Percentiles rank a stretch among this genome's conserved stretches.
Conservation (phyloP, 1,140 invertebrate species). For the Triops cancriformis region DNA sequence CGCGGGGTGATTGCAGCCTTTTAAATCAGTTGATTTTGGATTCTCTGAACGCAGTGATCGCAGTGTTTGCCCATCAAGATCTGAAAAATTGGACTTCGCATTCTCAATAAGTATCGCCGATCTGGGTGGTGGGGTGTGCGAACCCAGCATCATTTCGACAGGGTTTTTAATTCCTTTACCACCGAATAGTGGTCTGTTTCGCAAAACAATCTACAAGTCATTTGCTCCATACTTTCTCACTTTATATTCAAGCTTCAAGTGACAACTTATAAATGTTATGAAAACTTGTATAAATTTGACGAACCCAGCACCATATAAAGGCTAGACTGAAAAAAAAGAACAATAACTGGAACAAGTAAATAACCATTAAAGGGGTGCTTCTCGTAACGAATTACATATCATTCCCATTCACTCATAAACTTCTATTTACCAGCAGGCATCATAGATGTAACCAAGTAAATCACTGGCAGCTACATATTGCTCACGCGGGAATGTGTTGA, state of each 20-base stretch:
- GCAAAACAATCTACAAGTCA: no score
- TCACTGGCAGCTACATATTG: conserved; percentile 4
- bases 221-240: neutral
- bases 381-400: neutral
- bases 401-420: neutral
- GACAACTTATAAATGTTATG: neutral
- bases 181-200: no score
- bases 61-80: no score
- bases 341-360: neutral
- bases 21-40: no score
- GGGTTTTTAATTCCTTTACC: no score
- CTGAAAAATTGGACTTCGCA: no score
- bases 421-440: neutral
- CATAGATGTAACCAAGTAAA: neutral
- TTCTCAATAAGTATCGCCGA: no score
- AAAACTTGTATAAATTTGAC: conserved; percentile 3
- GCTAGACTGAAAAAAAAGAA: neutral
- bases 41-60: no score
- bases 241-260: neutral
- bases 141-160: no score
- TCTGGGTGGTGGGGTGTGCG: no score
- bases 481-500: conserved; percentile 12
- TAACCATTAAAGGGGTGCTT: neutral
- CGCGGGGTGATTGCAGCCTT: no score
- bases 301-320: conserved; percentile 9